A percentile compares a stretch with the other conserved stretches of the same genome.
These are phyloP conservation scores for Coelinius sp. DNA, from an alignment of 2,888 invertebrate species.

Conservation along the genomic window DNA sequence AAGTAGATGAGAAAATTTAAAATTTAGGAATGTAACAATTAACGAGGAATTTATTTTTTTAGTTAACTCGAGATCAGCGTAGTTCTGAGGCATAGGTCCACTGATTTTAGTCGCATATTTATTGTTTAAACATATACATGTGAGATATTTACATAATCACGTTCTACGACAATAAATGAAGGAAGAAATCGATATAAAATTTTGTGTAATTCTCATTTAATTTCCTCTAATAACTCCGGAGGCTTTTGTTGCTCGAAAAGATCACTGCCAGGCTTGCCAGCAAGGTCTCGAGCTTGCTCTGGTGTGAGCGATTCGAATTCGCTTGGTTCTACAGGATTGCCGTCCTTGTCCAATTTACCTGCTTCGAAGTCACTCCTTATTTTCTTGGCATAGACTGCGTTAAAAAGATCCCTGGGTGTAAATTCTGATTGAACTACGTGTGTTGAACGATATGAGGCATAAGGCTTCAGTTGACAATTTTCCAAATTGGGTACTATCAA, in stretches of 20 bases:
- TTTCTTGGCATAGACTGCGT: constrained; percentile 85
- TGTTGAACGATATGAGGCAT: constrained; percentile 86
- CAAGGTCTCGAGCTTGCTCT: constrained; percentile 79
- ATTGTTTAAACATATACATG: constrained; percentile 34
- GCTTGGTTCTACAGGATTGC: constrained; percentile 81
- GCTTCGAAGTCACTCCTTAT: constrained; percentile 82
- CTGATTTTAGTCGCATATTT: constrained; percentile 33
- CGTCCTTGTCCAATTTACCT: constrained; percentile 80
- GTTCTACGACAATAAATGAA: constrained; percentile 39
- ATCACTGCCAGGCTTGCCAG: constrained; percentile 86
- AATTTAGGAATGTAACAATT: constrained; percentile 10
- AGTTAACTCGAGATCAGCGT: constrained; percentile 11
- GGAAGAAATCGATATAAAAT: constrained; percentile 11
- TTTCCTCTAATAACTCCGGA: constrained; percentile 4
- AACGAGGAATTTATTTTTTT: constrained; percentile 38
- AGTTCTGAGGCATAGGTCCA: constrained; percentile 25
- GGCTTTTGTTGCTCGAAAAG: constrained; percentile 73
- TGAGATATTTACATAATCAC: constrained; percentile 38
- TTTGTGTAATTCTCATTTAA: background rate
- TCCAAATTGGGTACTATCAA: constrained; percentile 92
- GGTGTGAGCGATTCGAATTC: constrained; percentile 80
- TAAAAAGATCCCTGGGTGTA: constrained; percentile 86
- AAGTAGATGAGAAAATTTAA: constrained; percentile 32
- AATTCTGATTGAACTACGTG: constrained; percentile 86
- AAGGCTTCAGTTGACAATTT: constrained; percentile 89